Conservation (phyloP, 2,797 vertebrate genomes). For the Tarsius wallacei region DNA sequence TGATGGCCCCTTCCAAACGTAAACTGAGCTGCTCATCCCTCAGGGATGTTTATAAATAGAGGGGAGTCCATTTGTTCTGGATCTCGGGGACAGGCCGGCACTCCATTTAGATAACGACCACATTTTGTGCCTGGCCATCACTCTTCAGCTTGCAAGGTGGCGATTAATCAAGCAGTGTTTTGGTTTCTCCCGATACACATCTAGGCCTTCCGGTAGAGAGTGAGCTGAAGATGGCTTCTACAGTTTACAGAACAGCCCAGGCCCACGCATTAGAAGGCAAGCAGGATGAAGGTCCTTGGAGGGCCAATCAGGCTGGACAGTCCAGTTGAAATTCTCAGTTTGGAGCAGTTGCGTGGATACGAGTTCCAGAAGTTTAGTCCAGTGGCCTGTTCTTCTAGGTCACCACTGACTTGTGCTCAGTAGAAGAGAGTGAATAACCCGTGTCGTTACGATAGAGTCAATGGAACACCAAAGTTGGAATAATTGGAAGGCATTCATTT, state of each 20-base stretch:
- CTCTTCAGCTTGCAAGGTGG: slow-evolving; percentile 94
- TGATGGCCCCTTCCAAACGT: slow-evolving; percentile 90
- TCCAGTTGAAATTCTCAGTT: background rate
- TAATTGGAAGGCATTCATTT: background rate
- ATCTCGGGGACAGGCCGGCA: slow-evolving; percentile 87
- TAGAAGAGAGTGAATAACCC: background rate
- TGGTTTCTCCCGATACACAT: slow-evolving; percentile 95
- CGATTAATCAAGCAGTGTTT: slow-evolving; percentile 98
- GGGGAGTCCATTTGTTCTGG: slow-evolving; percentile 91
- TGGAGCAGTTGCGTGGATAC: slow-evolving; percentile 19
- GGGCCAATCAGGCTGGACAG: background rate
- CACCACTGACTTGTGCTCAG: background rate
- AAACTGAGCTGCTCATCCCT: slow-evolving; percentile 93
- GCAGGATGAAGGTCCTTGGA: slow-evolving; percentile 55
- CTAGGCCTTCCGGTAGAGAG: slow-evolving; percentile 95
- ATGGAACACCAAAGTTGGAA: background rate
- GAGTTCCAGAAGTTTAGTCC: background rate
- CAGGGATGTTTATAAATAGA: slow-evolving; percentile 92
- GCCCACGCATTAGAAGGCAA: slow-evolving; percentile 93
- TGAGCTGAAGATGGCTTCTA: slow-evolving; percentile 92
- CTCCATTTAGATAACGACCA: slow-evolving; percentile 95
- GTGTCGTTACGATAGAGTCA: background rate
- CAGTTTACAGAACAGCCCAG: slow-evolving; percentile 94
- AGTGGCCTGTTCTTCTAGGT: background rate
- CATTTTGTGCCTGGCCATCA: slow-evolving; percentile 94